These are phyloP conservation scores for Branchellion lobata DNA, from an alignment of 2,888 invertebrate genomes.

Conservation along the genomic window DNA sequence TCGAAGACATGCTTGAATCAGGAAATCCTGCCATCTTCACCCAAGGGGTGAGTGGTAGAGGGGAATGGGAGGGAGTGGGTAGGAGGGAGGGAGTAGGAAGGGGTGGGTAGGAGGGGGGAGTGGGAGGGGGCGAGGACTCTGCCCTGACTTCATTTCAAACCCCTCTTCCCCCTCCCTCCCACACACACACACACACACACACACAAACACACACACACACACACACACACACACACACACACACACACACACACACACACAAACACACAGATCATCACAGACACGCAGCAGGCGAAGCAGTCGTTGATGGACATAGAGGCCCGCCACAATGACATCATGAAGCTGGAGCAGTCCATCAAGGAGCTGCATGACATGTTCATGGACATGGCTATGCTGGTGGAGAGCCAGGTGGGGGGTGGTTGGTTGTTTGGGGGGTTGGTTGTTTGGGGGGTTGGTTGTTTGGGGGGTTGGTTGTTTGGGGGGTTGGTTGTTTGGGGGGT, in stretches of 20 bases:
- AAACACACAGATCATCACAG: slow-evolving; percentile 87
- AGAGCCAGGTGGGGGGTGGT: slow-evolving; percentile 71
- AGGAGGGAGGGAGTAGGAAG: too few relatives aligned
- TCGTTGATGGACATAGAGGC: slow-evolving; percentile 99
- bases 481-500: not conserved
- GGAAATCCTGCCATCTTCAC: slow-evolving; percentile 98
- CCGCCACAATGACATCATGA: slow-evolving; percentile 98
- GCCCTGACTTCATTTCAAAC: not conserved
- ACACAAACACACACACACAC: too few relatives aligned
- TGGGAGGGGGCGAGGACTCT: not conserved
- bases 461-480: not conserved
- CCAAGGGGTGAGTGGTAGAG: slow-evolving; percentile 74
- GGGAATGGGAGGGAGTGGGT: too few relatives aligned
- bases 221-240: too few relatives aligned
- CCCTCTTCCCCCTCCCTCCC: slow-evolving; percentile 1
- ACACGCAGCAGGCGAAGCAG: slow-evolving; percentile 99
- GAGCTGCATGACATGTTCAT: slow-evolving; percentile 99
- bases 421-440: not conserved
- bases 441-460: not conserved
- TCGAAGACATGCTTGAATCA: slow-evolving; percentile 97
- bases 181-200: too few relatives aligned
- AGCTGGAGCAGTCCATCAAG: slow-evolving; percentile 97
- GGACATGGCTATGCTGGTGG: slow-evolving; percentile 99
- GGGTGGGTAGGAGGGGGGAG: not conserved
- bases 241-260: too few relatives aligned